These are phyloP conservation scores for Catocala sponsa DNA, from an alignment of 2,888 invertebrate species.

Conservation along the genomic window DNA sequence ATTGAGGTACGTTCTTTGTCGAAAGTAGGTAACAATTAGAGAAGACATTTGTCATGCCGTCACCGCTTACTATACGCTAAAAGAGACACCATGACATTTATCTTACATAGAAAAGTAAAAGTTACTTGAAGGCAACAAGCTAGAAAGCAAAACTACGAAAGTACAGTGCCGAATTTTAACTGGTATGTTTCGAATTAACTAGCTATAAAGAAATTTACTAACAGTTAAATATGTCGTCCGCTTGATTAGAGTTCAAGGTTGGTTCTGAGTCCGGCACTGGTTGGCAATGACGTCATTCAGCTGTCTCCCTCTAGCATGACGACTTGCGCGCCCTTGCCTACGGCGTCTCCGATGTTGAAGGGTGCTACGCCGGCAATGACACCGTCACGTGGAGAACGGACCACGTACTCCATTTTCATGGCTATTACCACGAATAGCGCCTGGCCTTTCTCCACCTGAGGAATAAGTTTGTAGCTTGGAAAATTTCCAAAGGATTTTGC, in stretches of 20 bases:
- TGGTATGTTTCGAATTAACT: too few species aligned
- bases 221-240: background rate
- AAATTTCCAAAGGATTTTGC: too few species aligned
- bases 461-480: background rate
- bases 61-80: background rate
- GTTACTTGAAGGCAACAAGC: background rate
- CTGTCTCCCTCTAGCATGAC: constrained; percentile 83
- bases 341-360: constrained; percentile 93
- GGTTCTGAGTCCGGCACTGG: background rate
- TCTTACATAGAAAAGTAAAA: background rate
- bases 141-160: background rate
- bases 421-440: constrained; percentile 98
- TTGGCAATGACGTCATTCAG: constrained; percentile 21
- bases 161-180: background rate
- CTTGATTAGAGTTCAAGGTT: background rate
- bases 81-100: background rate
- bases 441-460: constrained; percentile 94
- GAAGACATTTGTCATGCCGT: too few species aligned
- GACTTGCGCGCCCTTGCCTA: constrained; percentile 92
- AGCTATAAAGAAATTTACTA: background rate
- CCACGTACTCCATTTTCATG: constrained; percentile 99
- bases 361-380: constrained; percentile 91
- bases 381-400: constrained; percentile 94
- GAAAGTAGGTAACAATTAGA: too few species aligned
- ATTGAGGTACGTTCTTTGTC: too few species aligned